Percentiles rank a stretch among this genome's conserved stretches.
phyloP scores from a whole-genome alignment of 2,888 invertebrate genomes.

The Drosophila tripunctata region DNA sequence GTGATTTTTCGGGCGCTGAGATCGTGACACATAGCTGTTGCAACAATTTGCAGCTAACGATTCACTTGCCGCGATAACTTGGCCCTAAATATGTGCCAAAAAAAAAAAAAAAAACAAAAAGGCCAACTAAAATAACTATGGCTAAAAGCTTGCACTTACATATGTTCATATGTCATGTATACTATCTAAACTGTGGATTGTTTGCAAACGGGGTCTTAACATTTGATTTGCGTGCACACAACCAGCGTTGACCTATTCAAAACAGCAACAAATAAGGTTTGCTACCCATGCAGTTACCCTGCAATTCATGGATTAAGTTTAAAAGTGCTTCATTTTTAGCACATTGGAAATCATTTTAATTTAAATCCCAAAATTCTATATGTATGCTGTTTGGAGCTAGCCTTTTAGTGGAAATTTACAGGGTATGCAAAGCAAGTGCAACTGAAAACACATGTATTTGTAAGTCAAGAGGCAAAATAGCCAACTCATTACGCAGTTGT shows the following conservation, averaged over 20 bases:
- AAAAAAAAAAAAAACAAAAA: neutral
- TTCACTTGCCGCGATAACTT: constrained; percentile 58
- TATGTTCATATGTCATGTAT: constrained; percentile 34
- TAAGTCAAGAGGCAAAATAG: constrained; percentile 64
- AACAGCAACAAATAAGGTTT: neutral
- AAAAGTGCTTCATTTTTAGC: too few relatives aligned
- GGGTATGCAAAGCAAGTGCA: constrained; percentile 20
- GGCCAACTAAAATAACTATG: neutral
- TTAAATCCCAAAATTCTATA: too few relatives aligned
- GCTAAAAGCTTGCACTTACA: constrained; percentile 22
- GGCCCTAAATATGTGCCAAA: constrained; percentile 52
- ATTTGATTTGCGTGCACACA: constrained; percentile 41
- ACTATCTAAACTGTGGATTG: constrained; percentile 30
- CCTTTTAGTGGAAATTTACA: neutral
- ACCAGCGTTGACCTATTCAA: constrained; percentile 45
- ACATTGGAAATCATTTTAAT: too few relatives aligned
- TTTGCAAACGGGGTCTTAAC: constrained; percentile 42
- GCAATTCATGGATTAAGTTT: too few relatives aligned
- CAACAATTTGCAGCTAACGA: constrained; percentile 67
- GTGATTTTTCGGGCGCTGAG: constrained; percentile 68
- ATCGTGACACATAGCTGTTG: constrained; percentile 80
- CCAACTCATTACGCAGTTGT: constrained; percentile 71
- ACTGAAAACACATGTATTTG: constrained; percentile 55
- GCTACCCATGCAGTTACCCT: neutral
- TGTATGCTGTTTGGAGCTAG: too few relatives aligned